Base-by-base conservation (phyloP, 2,797 vertebrate species). In the Borostomias antarcticus region DNA sequence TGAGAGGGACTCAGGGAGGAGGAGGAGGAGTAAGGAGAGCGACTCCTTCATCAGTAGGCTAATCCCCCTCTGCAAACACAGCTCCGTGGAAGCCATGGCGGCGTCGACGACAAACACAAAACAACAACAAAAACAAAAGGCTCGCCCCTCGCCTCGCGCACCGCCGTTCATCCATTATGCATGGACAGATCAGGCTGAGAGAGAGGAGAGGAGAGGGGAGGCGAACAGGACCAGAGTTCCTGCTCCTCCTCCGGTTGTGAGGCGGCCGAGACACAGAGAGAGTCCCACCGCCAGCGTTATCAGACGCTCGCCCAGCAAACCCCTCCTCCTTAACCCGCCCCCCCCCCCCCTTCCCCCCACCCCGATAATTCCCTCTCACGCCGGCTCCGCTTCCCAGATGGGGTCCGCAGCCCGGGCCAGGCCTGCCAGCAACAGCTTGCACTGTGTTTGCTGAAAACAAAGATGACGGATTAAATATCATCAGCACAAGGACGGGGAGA, bases 391-490 rank as follows among this genome's bases (percentile, higher is more conserved):
- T 93, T 89, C 94, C 94, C 94, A 96, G 95, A 95, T 95, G 93
- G 94, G 90, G 89, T 32, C 86, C 78, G 85, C 84, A 88, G 89
- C 87, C 90, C 88, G 80, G 85, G 11, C 40, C 40, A 80, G 86
- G 85, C 88, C 82, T 91, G 92, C 90, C 93, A 94, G 92, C 92
- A 94, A 93, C 94, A 95, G 94, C 93, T 94, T 94, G 93, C 28
- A 80, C 82, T 87, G 91, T 93, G 93, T 92, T 94, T 91, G 93
- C 88, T 91, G 93, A 94, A 94, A 95, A 95, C 93, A 94, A 94
- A 94, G 92, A 94, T 94, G 94, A 94, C 76, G 88, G 92, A 94
- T 93, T 92, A 94, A 94, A 95, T 93, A 93, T 94, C 92, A 93
- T 91, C 69, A 73, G 80, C 78, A 85, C 85, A 68, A 77, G 78